These are phyloP conservation scores for Cossypha heuglini DNA, from an alignment of 2,797 vertebrate genomes.

Conservation along the genomic window DNA sequence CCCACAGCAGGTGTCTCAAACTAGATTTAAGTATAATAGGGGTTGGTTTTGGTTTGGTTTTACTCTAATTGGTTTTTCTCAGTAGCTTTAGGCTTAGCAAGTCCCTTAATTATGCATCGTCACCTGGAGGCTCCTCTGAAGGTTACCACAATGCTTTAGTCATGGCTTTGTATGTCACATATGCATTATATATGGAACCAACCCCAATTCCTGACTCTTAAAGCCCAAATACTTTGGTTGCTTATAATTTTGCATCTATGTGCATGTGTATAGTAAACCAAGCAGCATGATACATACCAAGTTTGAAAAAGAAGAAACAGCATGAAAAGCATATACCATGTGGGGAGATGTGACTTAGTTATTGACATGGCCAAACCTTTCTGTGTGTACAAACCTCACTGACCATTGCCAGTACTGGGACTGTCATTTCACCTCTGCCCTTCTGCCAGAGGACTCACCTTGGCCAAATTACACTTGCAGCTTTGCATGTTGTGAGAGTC, in stretches of 20 bases:
- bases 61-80: not conserved
- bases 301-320: not conserved
- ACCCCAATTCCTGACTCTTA: not conserved
- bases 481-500: not conserved
- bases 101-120: not conserved
- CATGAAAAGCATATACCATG: not conserved
- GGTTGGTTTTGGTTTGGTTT: not conserved
- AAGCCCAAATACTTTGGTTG: not conserved
- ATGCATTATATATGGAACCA: not conserved
- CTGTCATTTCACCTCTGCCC: not conserved
- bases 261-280: not conserved
- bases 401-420: accelerated
- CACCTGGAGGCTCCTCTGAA: not conserved
- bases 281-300: not conserved
- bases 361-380: not conserved
- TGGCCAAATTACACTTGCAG: not conserved
- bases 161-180: not conserved
- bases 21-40: not conserved
- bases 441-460: not conserved
- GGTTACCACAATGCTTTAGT: not conserved
- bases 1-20: constrained; percentile 1
- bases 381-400: not conserved
- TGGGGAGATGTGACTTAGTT: not conserved
- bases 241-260: not conserved
- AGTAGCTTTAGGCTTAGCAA: not conserved